These are phyloP conservation scores for Rhinolophus sinicus DNA, from an alignment of 2,113 vertebrate genomes.

Conservation along the genomic window DNA sequence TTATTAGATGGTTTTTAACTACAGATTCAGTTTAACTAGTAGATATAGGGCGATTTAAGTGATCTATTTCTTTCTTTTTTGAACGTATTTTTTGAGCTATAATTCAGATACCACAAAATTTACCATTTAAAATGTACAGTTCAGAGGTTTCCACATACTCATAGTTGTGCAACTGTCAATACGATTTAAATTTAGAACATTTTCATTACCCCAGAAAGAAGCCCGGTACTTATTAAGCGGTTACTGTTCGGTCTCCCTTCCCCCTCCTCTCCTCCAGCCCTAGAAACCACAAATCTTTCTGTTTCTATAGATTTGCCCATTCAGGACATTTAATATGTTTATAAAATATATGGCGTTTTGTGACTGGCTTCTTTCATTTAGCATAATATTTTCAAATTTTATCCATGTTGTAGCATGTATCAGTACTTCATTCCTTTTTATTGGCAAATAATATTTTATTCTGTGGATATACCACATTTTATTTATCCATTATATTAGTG, in stretches of 20 bases:
- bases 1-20: slow-evolving; percentile 5
- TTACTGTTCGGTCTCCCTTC: not conserved
- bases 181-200: not conserved
- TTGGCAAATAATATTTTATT: not conserved
- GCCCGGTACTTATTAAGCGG: not conserved
- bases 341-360: not conserved
- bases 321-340: not conserved
- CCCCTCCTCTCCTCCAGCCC: not conserved
- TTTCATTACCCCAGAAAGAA: not conserved
- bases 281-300: not conserved
- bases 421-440: not conserved
- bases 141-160: not conserved
- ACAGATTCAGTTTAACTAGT: not conserved
- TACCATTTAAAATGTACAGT: not conserved
- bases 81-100: not conserved
- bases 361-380: not conserved
- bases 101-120: not conserved
- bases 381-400: not conserved
- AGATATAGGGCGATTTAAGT: not conserved
- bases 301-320: not conserved
- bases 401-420: not conserved
- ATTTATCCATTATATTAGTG: not conserved
- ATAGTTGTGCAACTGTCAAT: not conserved
- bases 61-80: not conserved
- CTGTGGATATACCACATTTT: not conserved